Evolutionary conservation across 2,888 invertebrate genomes (phyloP).

Genomic region (Elmis aenea): DNA sequence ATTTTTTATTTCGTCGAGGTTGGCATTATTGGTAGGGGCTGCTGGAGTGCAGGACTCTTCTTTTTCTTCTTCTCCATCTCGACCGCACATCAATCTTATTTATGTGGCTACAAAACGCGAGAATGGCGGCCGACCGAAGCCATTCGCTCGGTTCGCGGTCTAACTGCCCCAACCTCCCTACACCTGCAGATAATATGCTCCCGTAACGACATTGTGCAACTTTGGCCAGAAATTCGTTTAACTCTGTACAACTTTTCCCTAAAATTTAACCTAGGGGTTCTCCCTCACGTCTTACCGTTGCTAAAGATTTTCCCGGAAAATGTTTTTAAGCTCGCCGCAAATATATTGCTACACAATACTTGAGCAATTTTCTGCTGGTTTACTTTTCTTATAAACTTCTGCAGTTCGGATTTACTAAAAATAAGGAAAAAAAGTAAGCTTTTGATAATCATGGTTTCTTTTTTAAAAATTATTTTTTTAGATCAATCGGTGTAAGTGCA

Average conservation of each 20-base stretch:
- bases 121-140: conserved; percentile 38
- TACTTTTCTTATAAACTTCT: too few species aligned
- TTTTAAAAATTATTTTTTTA: too few species aligned
- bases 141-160: conserved; percentile 52
- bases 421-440: too few species aligned
- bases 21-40: conserved; percentile 10
- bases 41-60: conserved; percentile 20
- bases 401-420: too few species aligned
- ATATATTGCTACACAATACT: too few species aligned
- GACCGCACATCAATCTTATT: conserved; percentile 46
- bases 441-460: too few species aligned
- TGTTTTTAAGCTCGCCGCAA: conserved; percentile 9
- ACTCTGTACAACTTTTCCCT: conserved; percentile 39
- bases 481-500: too few species aligned
- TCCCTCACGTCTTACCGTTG: too few species aligned
- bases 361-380: too few species aligned
- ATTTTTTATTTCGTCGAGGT: conserved; percentile 7
- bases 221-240: conserved; percentile 37
- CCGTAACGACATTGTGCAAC: conserved; percentile 37
- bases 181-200: conserved; percentile 38
- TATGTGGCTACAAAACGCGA: conserved; percentile 48
- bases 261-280: too few species aligned
- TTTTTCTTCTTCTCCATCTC: conserved; percentile 33
- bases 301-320: conserved; percentile 17
- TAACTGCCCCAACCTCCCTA: conserved; percentile 39